Conservation (phyloP, 2,888 invertebrate genomes). For the Crocallis elinguaria region DNA sequence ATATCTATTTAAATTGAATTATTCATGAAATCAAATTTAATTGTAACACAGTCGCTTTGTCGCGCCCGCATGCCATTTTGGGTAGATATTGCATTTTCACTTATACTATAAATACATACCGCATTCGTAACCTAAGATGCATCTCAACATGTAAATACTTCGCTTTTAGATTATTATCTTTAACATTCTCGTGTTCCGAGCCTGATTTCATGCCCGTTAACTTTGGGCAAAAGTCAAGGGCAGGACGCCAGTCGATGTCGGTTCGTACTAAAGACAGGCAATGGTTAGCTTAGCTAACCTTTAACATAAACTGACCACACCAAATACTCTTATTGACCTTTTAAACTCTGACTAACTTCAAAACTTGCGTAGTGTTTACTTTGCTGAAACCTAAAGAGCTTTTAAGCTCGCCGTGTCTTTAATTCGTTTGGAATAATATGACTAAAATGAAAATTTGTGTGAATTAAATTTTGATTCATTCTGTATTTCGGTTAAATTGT, state of each 20-base stretch:
- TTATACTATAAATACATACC: slow-evolving; percentile 28
- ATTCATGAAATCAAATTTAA: too few relatives aligned
- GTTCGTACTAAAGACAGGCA: slow-evolving; percentile 15
- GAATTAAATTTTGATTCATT: too few relatives aligned
- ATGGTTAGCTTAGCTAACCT: slow-evolving; percentile 8
- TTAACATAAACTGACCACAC: background rate
- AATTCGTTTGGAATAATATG: too few relatives aligned
- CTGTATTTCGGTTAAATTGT: too few relatives aligned
- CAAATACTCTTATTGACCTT: background rate
- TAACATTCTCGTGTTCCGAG: slow-evolving; percentile 37
- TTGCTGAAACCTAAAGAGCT: too few relatives aligned
- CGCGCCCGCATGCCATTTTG: background rate
- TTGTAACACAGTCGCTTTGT: background rate
- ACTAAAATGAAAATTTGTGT: too few relatives aligned
- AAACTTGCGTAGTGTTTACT: too few relatives aligned
- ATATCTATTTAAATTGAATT: too few relatives aligned
- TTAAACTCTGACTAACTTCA: too few relatives aligned
- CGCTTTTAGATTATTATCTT: slow-evolving; percentile 36
- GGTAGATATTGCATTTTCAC: slow-evolving; percentile 26
- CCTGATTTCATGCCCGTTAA: slow-evolving; percentile 46
- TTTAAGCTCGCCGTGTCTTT: too few relatives aligned
- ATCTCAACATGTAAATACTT: slow-evolving; percentile 22
- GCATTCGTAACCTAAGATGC: slow-evolving; percentile 28
- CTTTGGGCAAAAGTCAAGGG: slow-evolving; percentile 61
- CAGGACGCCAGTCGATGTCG: slow-evolving; percentile 37